Conservation (phyloP, 2,113 vertebrate species). For the Serilophus lunatus region DNA sequence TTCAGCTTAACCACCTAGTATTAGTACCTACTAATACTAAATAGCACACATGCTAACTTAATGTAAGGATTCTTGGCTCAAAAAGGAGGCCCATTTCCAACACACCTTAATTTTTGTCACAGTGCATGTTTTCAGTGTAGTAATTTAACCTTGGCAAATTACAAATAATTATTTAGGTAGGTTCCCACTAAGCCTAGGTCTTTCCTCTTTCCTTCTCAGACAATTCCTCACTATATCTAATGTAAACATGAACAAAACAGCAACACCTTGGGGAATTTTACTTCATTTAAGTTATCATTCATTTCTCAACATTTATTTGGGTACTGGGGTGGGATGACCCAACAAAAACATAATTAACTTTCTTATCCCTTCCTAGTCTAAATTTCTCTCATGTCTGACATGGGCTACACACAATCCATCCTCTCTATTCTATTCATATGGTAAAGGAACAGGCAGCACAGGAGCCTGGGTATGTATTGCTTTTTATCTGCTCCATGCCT, state of each 20-base stretch:
- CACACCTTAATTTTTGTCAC: not conserved
- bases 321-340: no score
- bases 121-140: fast-evolving
- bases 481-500: not conserved
- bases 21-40: not conserved
- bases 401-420: not conserved
- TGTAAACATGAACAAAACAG: not conserved
- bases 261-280: not conserved
- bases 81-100: not conserved
- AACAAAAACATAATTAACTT: not conserved
- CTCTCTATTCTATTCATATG: not conserved
- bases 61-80: not conserved
- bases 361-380: not conserved
- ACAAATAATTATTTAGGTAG: not conserved
- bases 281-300: not conserved
- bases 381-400: not conserved
- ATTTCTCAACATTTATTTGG: not conserved
- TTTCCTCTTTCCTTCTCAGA: not conserved
- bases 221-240: not conserved
- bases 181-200: not conserved
- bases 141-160: not conserved
- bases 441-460: not conserved
- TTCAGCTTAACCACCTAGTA: not conserved
- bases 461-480: not conserved
- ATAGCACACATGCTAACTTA: not conserved